Conservation (phyloP, 1,140 invertebrate genomes). For the Solenopsis fugax region DNA sequence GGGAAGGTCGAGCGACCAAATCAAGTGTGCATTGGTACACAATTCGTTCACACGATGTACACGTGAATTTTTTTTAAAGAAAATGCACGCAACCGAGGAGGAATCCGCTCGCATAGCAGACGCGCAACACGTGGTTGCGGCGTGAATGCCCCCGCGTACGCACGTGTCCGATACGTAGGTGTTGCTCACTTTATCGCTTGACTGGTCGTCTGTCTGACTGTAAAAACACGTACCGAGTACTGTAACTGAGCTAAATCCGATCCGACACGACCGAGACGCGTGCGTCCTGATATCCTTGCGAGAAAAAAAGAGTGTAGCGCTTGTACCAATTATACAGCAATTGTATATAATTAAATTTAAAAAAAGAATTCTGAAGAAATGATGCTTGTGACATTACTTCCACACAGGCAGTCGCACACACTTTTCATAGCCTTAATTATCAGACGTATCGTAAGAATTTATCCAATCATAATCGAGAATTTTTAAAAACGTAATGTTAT, state of each 20-base stretch:
- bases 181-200: conserved; percentile 8
- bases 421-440: no score
- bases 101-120: not conserved
- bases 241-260: conserved; percentile 21
- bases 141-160: conserved; percentile 9
- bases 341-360: not conserved
- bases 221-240: conserved; percentile 2
- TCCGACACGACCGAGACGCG: not conserved
- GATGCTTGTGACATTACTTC: no score
- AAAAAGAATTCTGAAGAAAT: not conserved
- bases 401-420: no score
- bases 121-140: not conserved
- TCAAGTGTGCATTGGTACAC: not conserved
- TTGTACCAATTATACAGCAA: not conserved
- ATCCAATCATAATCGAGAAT: no score
- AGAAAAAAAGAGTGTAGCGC: not conserved
- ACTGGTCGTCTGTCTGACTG: no score
- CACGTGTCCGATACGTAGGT: conserved; percentile 13
- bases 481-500: no score
- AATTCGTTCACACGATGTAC: not conserved
- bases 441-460: no score
- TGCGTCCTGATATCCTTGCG: not conserved
- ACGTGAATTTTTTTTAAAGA: not conserved
- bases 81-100: not conserved
- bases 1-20: not conserved